Evolutionary conservation across 2,113 vertebrate genomes (phyloP), one percentile per base, ranked within the genome.

Genomic region (Coptodon bakossiorum): DNA sequence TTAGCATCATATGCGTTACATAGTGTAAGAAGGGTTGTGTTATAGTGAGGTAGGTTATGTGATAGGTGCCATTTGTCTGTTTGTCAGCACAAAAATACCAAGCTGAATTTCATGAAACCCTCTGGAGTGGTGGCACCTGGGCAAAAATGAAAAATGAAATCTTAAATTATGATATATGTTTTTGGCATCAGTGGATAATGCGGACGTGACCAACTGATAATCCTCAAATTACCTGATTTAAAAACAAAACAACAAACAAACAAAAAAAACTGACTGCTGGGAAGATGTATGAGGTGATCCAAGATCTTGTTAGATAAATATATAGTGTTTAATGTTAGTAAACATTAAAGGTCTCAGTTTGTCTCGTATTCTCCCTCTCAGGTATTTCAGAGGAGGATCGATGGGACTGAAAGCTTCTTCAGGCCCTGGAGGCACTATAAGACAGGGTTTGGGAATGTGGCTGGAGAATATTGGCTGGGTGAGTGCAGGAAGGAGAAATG

Each of bases 321-420:
- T 9, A 59, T 4, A 29, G 5, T 17, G 29, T 16, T 17, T 17
- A 10, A 38, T 43, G 17, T 34, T 17, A 16, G 11, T 82, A 24
- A 40, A 53, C 6, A 13, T 43, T 14, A 22, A 38, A 27, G 13
- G 9, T 45, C 13, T 48, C 48, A 2, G 4, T 68, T 14, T 78
- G 73, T 43, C 9, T 82, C 17, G 9, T 3, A 11, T 45, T 57
- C 3, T 59, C 8, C 22, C 52, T 85, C 48, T 82, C 89, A 97
- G 97, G 94, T 98, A 27, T 95, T 96, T 71, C 91, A 90, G 27
- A 91, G 85, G 76, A 90, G 92, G 80, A 10, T 90, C 8, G 90
- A 96, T 34, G 90, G 95, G 52, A 85, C 71, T n/a, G 90, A 89
- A 43, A 94, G 53, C 63, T 94, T 94, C 93, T 92, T 48, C 84